Base-by-base conservation (phyloP, 1,140 invertebrate species). In the Ectropis grisescens region DNA sequence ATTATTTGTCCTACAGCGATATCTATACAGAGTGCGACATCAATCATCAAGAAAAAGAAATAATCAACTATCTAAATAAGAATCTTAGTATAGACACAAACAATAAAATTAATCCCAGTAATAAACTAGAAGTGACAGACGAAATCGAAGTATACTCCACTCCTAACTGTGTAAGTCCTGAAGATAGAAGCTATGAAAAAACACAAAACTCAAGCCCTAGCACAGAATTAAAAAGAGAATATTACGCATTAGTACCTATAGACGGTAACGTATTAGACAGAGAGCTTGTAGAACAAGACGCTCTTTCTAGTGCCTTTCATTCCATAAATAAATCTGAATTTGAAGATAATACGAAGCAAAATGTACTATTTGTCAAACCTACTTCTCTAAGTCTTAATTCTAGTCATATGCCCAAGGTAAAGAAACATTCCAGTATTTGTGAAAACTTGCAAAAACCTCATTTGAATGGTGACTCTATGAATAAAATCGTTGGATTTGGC, bases 191-290 rank as follows among this genome's bases (percentile, higher is more conserved):
- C 42, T 28, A 50, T 34, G 53, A 58, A 27, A 59, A 61, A 52
- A 53, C 43, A 47, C 47, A 57, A 33, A 59, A 47, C 32, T 49
- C 62, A 36, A 78, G 68, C 54, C 69, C 70, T 12, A 76, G 62
- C 33, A 69, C 62, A 15, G 70, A 80, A 39, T 35, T 74, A 28
- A 68, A 53, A 29, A 71, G 57, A 54, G 66, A 78, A 41, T 74
- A 76, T 30, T 72, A 76, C 54, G 62, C 70, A n/a, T 42, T 74
- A 33, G 70, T 78, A n/a, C 70, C 72, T n/a, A 67, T 75, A 45
- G 68, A 74, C 11, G 54, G 55, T n/a, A 58, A 72, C 40, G 51
- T 75, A 36, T 48, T 80, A 41, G 75, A 81, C 19, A 64, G 68
- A 43, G 75, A 81, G 45, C 48, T 81, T 15, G 65, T 41, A 23